Conservation (phyloP, 2,113 vertebrate species). For the Apus apus region DNA sequence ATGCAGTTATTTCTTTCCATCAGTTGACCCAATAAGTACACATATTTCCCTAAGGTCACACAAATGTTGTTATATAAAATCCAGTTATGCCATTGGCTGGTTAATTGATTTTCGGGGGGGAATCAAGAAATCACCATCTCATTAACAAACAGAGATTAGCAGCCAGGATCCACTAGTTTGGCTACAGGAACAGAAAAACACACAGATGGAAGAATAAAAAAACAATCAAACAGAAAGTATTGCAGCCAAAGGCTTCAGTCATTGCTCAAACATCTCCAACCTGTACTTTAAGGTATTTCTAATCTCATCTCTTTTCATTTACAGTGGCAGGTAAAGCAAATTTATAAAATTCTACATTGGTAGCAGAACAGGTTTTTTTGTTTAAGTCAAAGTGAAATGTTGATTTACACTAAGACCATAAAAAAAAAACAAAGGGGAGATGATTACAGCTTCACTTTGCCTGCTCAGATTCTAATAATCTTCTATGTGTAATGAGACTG, state of each 20-base stretch:
- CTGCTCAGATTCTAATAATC: slow-evolving; percentile 70
- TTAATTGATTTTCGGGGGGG: slow-evolving; percentile 20
- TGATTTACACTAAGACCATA: slow-evolving; percentile 66
- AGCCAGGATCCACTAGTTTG: neutral
- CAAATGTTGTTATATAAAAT: neutral
- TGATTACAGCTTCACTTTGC: slow-evolving; percentile 33
- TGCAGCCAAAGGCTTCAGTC: neutral
- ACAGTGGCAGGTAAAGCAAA: slow-evolving; percentile 4
- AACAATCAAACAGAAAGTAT: neutral
- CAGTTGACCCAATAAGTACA: neutral
- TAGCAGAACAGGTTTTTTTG: slow-evolving; percentile 9
- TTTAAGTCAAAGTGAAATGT: slow-evolving; percentile 57
- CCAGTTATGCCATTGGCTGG: neutral
- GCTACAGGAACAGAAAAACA: neutral
- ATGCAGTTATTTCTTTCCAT: neutral
- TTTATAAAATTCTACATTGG: slow-evolving; percentile 10
- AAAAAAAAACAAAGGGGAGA: neutral
- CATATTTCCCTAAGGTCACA: neutral
- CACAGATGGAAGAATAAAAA: neutral
- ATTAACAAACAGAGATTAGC: neutral
- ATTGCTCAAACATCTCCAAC: neutral
- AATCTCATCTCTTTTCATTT: slow-evolving; percentile 28
- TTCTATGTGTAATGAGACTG: slow-evolving; percentile 70
- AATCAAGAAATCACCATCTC: neutral
- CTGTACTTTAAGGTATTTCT: slow-evolving; percentile 6